Percentiles rank a stretch among this genome's conserved stretches.
Conservation (phyloP, 2,888 invertebrate genomes). For the Heliconius hortense region DNA sequence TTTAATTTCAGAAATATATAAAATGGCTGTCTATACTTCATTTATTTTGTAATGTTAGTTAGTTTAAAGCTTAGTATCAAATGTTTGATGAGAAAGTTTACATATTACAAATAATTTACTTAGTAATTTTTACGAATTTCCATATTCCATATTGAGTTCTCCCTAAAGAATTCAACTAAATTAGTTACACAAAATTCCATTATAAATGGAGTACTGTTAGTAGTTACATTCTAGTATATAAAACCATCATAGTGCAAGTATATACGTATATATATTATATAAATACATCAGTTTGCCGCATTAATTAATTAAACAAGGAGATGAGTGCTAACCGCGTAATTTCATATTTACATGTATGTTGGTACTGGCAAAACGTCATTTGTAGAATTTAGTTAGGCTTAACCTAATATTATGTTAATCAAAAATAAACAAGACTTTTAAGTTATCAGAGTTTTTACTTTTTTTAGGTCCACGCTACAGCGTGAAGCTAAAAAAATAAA, state of each 20-base stretch:
- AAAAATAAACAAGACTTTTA: not conserved
- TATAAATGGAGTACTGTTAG: not conserved
- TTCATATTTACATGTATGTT: slow-evolving; percentile 3
- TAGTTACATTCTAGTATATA: not conserved
- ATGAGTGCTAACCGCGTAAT: slow-evolving; percentile 10
- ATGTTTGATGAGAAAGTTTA: not conserved
- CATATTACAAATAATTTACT: not conserved
- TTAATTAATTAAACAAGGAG: slow-evolving; percentile 20
- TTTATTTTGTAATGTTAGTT: too few species aligned
- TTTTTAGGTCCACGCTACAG: too few species aligned
- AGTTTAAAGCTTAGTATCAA: too few species aligned
- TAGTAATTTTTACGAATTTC: not conserved
- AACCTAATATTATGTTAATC: slow-evolving; percentile 1
- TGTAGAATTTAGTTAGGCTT: not conserved
- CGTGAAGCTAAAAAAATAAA: too few species aligned
- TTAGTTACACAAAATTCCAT: not conserved
- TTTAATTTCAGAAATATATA: too few species aligned
- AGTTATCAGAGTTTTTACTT: too few species aligned
- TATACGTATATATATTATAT: not conserved
- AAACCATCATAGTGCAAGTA: not conserved
- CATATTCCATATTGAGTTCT: not conserved
- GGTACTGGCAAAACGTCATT: not conserved
- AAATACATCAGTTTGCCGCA: slow-evolving; percentile 20
- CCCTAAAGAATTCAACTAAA: too few species aligned
- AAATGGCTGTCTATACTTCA: too few species aligned